Conservation (phyloP, 1,140 invertebrate species). For the Apis dorsata region DNA sequence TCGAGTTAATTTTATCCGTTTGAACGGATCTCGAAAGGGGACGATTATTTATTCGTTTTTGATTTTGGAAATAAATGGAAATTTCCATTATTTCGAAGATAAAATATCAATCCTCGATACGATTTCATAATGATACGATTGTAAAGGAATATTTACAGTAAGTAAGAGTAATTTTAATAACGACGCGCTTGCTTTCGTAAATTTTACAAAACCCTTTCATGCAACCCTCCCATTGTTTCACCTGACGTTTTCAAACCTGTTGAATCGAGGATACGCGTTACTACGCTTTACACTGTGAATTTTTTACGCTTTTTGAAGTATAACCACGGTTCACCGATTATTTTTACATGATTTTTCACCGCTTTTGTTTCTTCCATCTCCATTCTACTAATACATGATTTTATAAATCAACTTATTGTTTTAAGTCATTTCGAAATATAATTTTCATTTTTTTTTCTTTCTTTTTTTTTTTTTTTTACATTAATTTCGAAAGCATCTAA, state of each 20-base stretch:
- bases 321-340: not conserved
- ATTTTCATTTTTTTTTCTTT: not conserved
- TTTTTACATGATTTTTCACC: not conserved
- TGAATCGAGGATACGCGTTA: not conserved
- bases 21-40: not conserved
- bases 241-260: not conserved
- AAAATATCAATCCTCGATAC: no score
- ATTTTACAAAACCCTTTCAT: not conserved
- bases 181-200: not conserved
- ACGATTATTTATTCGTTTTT: no score
- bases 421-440: not conserved
- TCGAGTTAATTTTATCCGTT: conserved; percentile 4
- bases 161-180: not conserved
- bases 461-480: not conserved
- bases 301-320: not conserved
- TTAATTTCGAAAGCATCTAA: not conserved
- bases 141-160: not conserved
- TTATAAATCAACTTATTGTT: not conserved
- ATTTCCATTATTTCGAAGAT: not conserved
- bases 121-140: not conserved
- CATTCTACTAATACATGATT: not conserved
- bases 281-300: not conserved
- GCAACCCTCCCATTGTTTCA: not conserved
- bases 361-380: not conserved
- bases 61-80: not conserved